Evolutionary conservation across 1,140 invertebrate species (phyloP).

Genomic region (Ylistrum balloti): DNA sequence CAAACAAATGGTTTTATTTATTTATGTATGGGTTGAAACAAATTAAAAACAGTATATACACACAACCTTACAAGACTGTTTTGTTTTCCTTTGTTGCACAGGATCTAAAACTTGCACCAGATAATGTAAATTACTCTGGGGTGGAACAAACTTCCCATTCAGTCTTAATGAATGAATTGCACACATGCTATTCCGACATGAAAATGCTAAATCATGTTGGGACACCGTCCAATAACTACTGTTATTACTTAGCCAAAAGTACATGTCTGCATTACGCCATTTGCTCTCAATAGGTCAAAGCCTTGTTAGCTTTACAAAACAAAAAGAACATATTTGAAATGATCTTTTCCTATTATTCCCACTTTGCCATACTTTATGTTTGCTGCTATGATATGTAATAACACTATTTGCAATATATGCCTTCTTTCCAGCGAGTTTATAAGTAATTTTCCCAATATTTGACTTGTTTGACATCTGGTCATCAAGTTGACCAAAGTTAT

Average conservation of each 20-base stretch:
- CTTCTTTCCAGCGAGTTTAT: too few species aligned
- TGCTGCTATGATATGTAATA: neutral
- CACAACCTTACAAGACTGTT: neutral
- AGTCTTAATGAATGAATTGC: slow-evolving; percentile 22
- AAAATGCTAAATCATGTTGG: slow-evolving; percentile 33
- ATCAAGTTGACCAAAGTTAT: neutral
- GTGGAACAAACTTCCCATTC: slow-evolving; percentile 8
- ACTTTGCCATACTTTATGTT: neutral
- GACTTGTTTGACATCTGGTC: neutral
- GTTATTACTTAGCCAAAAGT: neutral
- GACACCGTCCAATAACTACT: slow-evolving; percentile 7
- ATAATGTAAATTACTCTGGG: neutral
- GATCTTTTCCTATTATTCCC: neutral
- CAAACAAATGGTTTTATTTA: neutral
- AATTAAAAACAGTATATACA: neutral
- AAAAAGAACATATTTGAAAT: neutral
- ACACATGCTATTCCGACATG: slow-evolving; percentile 7
- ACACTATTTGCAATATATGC: too few species aligned
- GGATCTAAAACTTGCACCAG: neutral
- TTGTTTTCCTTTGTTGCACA: neutral
- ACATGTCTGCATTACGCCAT: neutral
- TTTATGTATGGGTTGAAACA: neutral
- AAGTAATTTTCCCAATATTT: too few species aligned
- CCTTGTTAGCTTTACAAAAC: neutral
- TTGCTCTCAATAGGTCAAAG: neutral